These are phyloP conservation scores for Rhagologus leucostigma DNA, from an alignment of 2,113 vertebrate species.

Conservation along the genomic window DNA sequence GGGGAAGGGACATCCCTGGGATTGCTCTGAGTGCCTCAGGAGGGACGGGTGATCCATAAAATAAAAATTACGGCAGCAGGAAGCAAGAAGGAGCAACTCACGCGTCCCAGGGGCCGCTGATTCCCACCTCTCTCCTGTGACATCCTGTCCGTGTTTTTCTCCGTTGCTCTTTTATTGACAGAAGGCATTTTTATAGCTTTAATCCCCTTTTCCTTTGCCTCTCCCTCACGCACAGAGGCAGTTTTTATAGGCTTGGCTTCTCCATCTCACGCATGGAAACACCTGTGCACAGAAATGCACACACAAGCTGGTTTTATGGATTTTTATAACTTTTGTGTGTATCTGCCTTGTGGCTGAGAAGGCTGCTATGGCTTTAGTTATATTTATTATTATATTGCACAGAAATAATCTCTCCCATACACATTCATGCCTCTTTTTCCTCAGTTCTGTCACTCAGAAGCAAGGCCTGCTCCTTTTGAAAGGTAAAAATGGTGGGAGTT, in stretches of 20 bases:
- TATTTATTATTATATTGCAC: neutral
- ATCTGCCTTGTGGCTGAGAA: neutral
- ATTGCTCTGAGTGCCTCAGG: neutral
- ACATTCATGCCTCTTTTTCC: neutral
- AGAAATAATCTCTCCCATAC: neutral
- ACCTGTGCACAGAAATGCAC: neutral
- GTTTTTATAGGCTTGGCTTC: neutral
- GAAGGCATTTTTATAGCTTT: neutral
- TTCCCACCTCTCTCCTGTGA: neutral
- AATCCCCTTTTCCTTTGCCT: neutral
- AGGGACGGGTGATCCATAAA: neutral
- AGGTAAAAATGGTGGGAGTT: neutral
- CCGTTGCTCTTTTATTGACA: neutral
- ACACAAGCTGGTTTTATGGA: neutral
- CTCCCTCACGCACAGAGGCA: neutral
- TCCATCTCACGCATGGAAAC: neutral
- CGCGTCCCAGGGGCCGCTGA: neutral
- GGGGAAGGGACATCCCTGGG: neutral
- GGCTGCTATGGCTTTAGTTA: neutral
- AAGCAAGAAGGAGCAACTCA: neutral
- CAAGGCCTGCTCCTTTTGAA: neutral
- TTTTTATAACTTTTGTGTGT: neutral
- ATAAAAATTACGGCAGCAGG: neutral
- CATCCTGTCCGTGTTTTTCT: neutral
- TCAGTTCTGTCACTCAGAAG: neutral